Base-by-base conservation (phyloP, 2,797 vertebrate species). In the Delichon dasypus region DNA sequence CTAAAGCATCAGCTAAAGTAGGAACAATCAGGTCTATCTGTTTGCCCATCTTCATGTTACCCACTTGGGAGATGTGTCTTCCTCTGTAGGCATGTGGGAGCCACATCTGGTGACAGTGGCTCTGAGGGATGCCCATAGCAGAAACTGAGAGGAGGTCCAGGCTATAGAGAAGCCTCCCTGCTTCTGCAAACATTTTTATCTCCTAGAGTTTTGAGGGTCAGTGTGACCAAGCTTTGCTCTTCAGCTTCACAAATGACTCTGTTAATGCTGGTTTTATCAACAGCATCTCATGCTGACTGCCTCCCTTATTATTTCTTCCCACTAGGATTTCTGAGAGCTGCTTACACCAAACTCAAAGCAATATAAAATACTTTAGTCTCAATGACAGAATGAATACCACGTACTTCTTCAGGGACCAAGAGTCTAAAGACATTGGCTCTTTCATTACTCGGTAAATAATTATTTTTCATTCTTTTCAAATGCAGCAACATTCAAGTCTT, bases 401-500 rank as follows among this genome's bases (percentile, higher is more conserved):
- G 18, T 75, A 38, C 40, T 62, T 62, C 51, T 77, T 80, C 44
- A 66, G 40, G 7, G 42, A 22, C 16, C n/a, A 77, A 42, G 62
- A 77, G 30, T 74, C 54, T 45, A 44, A 64, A 30, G 61, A 74
- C 58, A n/a, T n/a, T 55, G 53, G 20, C 5, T 9, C 26, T 30
- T 79, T 88, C n/a, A 22, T 77, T 87, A 61, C n/a, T 87, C 47
- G 45, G 77, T 74, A 30, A 5, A 17, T 47, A 47, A 87, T 80
- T 85, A 62, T 61, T 87, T 82, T 85, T 67, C 47, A 57, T 85
- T 90, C 34, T 89, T 94, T 91, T 67, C 79, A 94, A 89, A 79
- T 23, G 13, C 29, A 60, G 23, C 2, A 13, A 60, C 93, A 90
- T 76, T 91, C 23, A 47, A 64, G 57, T 66, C n/a, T 76, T 91